These are phyloP conservation scores for Zapornia atra DNA, from an alignment of 2,113 vertebrate genomes.

Conservation along the genomic window DNA sequence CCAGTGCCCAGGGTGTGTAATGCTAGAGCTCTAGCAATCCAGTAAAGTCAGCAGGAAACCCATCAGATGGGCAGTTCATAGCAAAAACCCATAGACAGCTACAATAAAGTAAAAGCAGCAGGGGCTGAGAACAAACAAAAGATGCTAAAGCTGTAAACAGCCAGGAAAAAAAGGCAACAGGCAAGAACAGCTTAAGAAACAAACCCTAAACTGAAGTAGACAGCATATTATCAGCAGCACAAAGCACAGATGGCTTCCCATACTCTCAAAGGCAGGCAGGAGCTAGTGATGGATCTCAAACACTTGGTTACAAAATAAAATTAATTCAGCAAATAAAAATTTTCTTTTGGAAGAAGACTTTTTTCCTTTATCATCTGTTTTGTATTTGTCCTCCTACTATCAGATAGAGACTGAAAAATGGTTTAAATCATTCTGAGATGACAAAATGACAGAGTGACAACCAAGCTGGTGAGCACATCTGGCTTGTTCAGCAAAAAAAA, in stretches of 20 bases:
- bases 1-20: not conserved
- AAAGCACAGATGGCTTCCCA: not conserved
- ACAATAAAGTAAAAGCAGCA: slow-evolving; percentile 9
- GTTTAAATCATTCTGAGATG: not conserved
- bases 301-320: not conserved
- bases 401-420: not conserved
- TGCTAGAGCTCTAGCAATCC: not conserved
- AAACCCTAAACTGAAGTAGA: not conserved
- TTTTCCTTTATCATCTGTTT: not conserved
- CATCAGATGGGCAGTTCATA: not conserved
- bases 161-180: not conserved
- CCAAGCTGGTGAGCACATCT: not conserved
- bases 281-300: not conserved
- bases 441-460: not conserved
- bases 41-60: slow-evolving; percentile 23
- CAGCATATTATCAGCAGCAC: not conserved
- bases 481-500: not conserved
- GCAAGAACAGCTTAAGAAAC: not conserved
- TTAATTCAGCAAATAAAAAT: not conserved
- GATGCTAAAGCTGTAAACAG: not conserved
- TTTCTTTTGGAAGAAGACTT: not conserved
- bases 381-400: not conserved
- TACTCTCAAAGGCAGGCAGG: not conserved
- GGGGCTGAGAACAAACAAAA: slow-evolving; percentile 29
- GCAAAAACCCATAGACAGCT: not conserved